Evolutionary conservation across 2,797 vertebrate species (phyloP).

Genomic region (Gymnodraco acuticeps): DNA sequence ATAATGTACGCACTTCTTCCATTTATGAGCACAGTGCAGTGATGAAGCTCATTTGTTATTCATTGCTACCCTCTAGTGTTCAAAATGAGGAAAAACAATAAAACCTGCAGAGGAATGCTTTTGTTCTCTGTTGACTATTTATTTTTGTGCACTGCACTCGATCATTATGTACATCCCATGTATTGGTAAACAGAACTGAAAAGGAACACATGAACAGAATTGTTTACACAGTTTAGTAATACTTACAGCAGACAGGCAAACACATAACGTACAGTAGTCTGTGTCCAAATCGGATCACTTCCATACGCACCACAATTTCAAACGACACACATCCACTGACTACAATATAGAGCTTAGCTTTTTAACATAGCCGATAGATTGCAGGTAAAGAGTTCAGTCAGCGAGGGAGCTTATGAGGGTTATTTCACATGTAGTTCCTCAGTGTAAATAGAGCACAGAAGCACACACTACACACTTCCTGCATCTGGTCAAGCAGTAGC

Average conservation of each 20-base stretch:
- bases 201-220: constrained; percentile 88
- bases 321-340: constrained; percentile 92
- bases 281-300: constrained; percentile 86
- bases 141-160: constrained; percentile 90
- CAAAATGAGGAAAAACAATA: constrained; percentile 3
- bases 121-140: constrained; percentile 82
- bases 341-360: constrained; percentile 88
- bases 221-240: constrained; percentile 90
- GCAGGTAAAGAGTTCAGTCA: constrained; percentile 61
- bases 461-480: constrained; percentile 52
- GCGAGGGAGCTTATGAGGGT: constrained; percentile 53
- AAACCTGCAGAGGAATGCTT: constrained; percentile 1
- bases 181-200: constrained; percentile 86
- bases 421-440: constrained; percentile 67
- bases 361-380: constrained; percentile 77
- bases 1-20: neutral
- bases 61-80: constrained; percentile 61
- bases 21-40: neutral
- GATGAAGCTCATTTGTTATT: neutral
- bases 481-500: constrained; percentile 43
- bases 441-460: constrained; percentile 56
- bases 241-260: constrained; percentile 94
- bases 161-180: constrained; percentile 89
- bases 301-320: constrained; percentile 83
- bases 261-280: constrained; percentile 83